A percentile compares a stretch with the other conserved stretches of the same genome.
Evolutionary conservation across 2,113 vertebrate species (phyloP).

Genomic region (Leptocoma aspasia): DNA sequence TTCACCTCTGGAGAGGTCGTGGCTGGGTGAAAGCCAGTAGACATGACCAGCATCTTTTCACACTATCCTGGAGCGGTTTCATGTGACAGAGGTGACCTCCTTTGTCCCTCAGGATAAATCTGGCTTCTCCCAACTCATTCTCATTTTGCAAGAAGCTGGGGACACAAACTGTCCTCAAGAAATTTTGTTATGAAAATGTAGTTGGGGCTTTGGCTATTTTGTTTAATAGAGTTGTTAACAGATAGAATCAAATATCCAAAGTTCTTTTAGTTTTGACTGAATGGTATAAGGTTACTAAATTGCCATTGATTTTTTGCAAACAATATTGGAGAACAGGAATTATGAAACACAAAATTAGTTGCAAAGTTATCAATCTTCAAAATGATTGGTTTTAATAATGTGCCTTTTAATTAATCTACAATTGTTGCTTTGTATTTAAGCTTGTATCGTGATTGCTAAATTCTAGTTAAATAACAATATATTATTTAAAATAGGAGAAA

Average conservation of each 20-base stretch:
- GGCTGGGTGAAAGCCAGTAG: not conserved
- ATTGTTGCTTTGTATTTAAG: not conserved
- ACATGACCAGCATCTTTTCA: not conserved
- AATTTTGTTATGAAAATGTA: not conserved
- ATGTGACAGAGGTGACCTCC: not conserved
- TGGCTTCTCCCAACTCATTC: not conserved
- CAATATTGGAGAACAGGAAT: not conserved
- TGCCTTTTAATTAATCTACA: not conserved
- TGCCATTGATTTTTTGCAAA: not conserved
- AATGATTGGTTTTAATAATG: not conserved
- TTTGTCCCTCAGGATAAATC: not conserved
- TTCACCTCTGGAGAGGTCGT: rapidly evolving
- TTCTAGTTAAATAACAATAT: not conserved
- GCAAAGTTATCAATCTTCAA: not conserved
- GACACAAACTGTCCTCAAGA: not conserved
- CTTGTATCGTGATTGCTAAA: not conserved
- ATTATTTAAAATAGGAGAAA: not conserved
- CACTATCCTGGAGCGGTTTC: not conserved
- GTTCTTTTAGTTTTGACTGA: not conserved
- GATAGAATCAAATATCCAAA: not conserved
- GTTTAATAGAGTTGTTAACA: not conserved
- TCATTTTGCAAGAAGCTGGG: not conserved
- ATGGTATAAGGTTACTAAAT: not conserved
- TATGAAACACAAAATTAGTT: not conserved
- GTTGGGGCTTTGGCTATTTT: not conserved